Percentiles rank a stretch among this genome's conserved stretches.
These are phyloP conservation scores for Crypturellus undulatus DNA, from an alignment of 2,113 vertebrate genomes.

Conservation along the genomic window DNA sequence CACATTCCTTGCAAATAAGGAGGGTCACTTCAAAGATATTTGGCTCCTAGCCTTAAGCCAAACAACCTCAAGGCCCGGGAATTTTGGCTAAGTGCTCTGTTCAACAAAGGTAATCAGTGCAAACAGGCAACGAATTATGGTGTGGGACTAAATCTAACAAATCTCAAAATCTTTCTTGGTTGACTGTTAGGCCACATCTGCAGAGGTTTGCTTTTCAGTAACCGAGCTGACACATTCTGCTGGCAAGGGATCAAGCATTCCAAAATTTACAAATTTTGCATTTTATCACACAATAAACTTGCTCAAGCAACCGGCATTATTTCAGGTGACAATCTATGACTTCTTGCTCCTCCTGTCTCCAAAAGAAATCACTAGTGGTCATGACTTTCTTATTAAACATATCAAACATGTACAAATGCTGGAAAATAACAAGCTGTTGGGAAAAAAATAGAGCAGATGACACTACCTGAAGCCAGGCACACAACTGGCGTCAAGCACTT, in stretches of 20 bases:
- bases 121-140: background rate
- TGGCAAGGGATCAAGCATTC: background rate
- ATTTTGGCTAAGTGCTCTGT: background rate
- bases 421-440: background rate
- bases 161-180: background rate
- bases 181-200: background rate
- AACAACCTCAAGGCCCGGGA: background rate
- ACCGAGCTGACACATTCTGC: rapidly evolving
- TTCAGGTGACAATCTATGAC: background rate
- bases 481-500: constrained; percentile 16
- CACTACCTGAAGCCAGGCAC: background rate
- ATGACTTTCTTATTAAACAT: background rate
- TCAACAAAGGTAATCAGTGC: background rate
- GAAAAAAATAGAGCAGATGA: background rate
- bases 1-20: background rate
- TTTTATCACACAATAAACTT: background rate
- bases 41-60: background rate
- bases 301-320: background rate
- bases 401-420: background rate
- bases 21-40: background rate
- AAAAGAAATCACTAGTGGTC: background rate
- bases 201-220: background rate
- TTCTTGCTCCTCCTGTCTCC: background rate
- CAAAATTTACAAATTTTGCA: background rate
- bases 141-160: background rate